Conservation (phyloP, 2,113 vertebrate species). For the Choloepus hoffmanni region DNA sequence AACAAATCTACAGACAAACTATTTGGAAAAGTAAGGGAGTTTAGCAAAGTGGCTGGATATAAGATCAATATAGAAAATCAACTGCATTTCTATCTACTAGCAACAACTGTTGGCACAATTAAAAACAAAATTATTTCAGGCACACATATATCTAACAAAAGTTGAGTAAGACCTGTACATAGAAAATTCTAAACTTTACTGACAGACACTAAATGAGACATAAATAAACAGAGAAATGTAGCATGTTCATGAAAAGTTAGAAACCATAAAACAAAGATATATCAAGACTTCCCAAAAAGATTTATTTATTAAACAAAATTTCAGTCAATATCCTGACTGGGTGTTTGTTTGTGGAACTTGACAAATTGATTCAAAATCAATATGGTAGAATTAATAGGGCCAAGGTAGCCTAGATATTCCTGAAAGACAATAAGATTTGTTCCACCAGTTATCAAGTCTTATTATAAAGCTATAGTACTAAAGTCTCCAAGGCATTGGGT, state of each 20-base stretch:
- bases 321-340: background rate
- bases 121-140: background rate
- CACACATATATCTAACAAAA: background rate
- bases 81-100: background rate
- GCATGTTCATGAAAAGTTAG: background rate
- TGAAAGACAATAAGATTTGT: background rate
- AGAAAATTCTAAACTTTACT: conserved; percentile 31
- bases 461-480: background rate
- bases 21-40: background rate
- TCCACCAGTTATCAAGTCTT: background rate
- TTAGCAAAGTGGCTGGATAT: background rate
- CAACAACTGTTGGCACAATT: background rate
- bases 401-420: background rate
- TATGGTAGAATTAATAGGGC: background rate
- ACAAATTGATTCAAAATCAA: conserved; percentile 12
- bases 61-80: background rate
- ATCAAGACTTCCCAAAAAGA: background rate
- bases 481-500: background rate
- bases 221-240: background rate
- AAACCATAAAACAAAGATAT: background rate
- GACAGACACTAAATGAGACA: background rate
- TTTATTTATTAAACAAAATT: background rate
- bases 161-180: background rate
- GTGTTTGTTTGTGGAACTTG: conserved; percentile 9
- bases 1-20: background rate